phyloP scores from a whole-genome alignment of 2,797 vertebrate species.

The Xenops minutus region DNA sequence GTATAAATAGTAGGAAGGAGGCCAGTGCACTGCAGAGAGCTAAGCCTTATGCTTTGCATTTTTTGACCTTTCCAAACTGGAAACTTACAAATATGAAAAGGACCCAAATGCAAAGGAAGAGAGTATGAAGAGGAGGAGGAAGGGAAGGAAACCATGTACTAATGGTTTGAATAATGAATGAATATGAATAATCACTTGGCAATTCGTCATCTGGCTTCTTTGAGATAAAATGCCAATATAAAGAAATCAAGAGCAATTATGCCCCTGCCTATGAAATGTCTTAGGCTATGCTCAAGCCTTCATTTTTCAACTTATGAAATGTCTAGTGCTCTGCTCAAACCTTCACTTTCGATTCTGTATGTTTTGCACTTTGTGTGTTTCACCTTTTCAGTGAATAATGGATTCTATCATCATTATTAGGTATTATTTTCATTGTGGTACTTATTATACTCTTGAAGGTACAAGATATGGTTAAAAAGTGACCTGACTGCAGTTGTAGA shows the following conservation, averaged over 20 bases:
- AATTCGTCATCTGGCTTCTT: not conserved
- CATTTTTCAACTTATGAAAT: not conserved
- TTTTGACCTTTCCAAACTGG: not conserved
- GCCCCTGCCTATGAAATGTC: not conserved
- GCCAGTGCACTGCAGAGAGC: not conserved
- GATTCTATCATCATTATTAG: not conserved
- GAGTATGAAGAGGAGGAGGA: not conserved
- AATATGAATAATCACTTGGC: not conserved
- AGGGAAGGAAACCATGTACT: not conserved
- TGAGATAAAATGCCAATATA: constrained; percentile 36
- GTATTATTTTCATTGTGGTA: not conserved
- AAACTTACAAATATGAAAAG: not conserved
- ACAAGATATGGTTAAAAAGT: not conserved
- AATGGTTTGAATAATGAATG: too few relatives aligned
- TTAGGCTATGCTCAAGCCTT: not conserved
- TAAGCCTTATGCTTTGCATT: not conserved
- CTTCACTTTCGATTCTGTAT: not conserved
- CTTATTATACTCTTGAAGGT: not conserved
- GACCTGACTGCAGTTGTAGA: not conserved
- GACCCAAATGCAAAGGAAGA: not conserved
- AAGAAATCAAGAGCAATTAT: not conserved
- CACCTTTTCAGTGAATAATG: not conserved
- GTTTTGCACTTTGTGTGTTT: not conserved
- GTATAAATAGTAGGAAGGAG: not conserved
- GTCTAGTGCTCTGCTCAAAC: not conserved